phyloP scores from a whole-genome alignment of 2,113 vertebrate genomes.

The rabbit (Oryctolagus cuniculus) region DNA sequence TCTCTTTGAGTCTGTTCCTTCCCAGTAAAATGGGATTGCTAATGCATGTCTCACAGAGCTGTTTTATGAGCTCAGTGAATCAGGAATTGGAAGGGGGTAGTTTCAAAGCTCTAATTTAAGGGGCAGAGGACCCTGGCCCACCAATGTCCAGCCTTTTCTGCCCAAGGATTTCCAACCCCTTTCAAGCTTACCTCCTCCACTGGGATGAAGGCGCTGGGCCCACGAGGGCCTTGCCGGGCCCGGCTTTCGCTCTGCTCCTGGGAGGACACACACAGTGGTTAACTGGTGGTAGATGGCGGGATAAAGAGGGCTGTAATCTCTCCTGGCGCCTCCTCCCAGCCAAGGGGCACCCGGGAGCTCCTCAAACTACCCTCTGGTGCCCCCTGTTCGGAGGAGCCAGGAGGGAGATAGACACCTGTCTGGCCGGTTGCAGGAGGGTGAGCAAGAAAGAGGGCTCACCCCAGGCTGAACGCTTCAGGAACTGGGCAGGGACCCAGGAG shows the following conservation, averaged over 20 bases:
- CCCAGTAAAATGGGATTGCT: conserved; percentile 11
- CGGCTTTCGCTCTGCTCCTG: conserved; percentile 79
- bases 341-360: not conserved
- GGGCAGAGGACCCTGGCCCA: not conserved
- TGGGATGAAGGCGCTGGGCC: conserved; percentile 88
- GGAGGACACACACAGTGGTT: conserved; percentile 1
- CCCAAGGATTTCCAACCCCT: not conserved
- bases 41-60: not conserved
- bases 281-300: not conserved
- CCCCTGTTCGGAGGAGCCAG: not conserved
- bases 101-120: conserved; percentile 50
- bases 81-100: conserved; percentile 25
- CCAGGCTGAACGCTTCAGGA: not conserved
- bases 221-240: conserved; percentile 72
- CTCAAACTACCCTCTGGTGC: not conserved
- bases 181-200: conserved; percentile 84
- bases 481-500: not conserved
- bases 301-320: not conserved
- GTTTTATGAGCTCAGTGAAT: conserved; percentile 6
- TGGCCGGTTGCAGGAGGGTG: not conserved
- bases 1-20: conserved; percentile 16
- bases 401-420: not conserved
- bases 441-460: not conserved
- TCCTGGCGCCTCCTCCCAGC: not conserved
- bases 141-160: not conserved